Percentiles rank a stretch among this genome's conserved stretches.
phyloP scores from a whole-genome alignment of 2,797 vertebrate species.

The Paramormyrops hopkinsi region DNA sequence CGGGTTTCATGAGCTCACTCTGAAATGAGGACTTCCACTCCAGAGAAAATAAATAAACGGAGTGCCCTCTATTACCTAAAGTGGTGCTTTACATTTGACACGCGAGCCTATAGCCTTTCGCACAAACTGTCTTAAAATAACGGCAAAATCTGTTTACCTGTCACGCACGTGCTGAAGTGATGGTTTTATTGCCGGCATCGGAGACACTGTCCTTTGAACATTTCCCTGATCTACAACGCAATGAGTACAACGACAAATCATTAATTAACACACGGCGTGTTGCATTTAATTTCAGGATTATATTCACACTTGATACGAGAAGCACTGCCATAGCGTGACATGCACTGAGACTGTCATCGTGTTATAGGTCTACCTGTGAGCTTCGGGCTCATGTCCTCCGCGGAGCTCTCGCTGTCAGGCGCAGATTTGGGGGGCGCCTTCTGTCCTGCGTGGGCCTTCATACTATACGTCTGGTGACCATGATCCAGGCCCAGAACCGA shows the following conservation, averaged over 20 bases:
- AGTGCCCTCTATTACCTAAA: background rate
- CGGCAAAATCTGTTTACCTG: conserved; percentile 70
- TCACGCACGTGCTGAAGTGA: conserved; percentile 86
- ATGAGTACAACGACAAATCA: conserved; percentile 24
- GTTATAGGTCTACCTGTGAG: conserved; percentile 69
- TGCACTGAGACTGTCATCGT: background rate
- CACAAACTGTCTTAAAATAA: background rate
- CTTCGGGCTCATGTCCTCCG: conserved; percentile 79
- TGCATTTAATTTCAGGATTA: background rate
- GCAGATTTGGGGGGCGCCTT: conserved; percentile 60
- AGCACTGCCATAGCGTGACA: background rate
- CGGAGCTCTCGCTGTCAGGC: conserved; percentile 72
- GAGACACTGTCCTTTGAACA: conserved; percentile 75
- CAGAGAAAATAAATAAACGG: background rate
- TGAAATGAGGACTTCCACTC: background rate
- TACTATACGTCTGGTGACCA: conserved; percentile 58
- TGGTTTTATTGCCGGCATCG: conserved; percentile 72
- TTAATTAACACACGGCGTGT: background rate
- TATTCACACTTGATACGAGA: background rate
- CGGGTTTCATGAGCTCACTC: background rate
- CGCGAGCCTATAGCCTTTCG: background rate
- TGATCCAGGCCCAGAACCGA: conserved; percentile 84
- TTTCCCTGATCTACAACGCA: conserved; percentile 74
- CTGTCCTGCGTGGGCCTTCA: conserved; percentile 48
- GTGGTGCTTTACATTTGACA: background rate